Percentiles rank a stretch among this genome's conserved stretches.
These are phyloP conservation scores for Chanos chanos DNA, from an alignment of 2,797 vertebrate species.

Conservation along the genomic window DNA sequence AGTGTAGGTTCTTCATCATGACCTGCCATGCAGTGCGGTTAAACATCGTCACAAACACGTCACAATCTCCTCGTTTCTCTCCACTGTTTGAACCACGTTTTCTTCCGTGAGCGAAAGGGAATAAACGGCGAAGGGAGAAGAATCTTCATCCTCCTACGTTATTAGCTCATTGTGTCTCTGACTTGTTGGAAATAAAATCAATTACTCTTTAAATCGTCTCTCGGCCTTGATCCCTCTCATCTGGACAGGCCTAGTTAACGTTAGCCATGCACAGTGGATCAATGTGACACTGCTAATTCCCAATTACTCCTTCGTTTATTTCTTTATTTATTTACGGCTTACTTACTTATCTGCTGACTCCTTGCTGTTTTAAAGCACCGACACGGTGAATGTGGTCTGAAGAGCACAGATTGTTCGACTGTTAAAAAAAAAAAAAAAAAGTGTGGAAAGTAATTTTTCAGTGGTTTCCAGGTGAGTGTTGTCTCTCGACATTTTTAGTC, in stretches of 20 bases:
- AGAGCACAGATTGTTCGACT: background rate
- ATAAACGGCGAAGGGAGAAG: conserved; percentile 23
- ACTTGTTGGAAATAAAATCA: conserved; percentile 50
- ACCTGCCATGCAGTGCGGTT: no score
- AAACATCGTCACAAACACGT: no score
- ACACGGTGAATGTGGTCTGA: background rate
- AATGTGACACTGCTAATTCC: conserved; percentile 50
- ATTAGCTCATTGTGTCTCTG: conserved; percentile 47
- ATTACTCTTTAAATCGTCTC: conserved; percentile 50
- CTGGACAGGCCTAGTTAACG: conserved; percentile 47
- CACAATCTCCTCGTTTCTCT: background rate
- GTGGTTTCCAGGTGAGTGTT: no score
- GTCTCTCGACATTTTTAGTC: no score
- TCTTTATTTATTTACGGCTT: conserved; percentile 37
- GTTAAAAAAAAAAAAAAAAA: background rate
- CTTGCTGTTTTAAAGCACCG: conserved; percentile 34
- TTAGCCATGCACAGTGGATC: conserved; percentile 47
- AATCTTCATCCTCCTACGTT: conserved; percentile 44
- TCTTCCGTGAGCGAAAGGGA: background rate
- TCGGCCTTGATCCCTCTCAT: conserved; percentile 37
- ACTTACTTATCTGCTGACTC: conserved; percentile 35
- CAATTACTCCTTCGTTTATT: conserved; percentile 49
- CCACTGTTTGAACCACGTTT: conserved; percentile 3
- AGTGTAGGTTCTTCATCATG: no score
- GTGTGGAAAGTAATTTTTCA: background rate